Evolutionary conservation across 2,113 vertebrate species (phyloP).

Genomic region (Corynorhinus townsendii): DNA sequence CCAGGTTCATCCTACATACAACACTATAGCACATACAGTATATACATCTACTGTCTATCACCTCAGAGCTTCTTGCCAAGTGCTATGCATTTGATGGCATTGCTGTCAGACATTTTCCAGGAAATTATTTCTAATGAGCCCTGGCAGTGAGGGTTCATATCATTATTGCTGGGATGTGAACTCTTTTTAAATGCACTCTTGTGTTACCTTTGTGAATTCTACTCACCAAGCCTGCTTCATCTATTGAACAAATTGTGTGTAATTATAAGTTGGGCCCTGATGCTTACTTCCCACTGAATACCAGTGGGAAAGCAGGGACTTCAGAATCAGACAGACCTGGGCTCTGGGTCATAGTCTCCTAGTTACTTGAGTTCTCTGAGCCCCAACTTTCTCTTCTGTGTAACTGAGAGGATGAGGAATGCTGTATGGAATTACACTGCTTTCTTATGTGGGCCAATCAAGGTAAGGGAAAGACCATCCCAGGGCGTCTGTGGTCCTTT

Average conservation of each 20-base stretch:
- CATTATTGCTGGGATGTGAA: not conserved
- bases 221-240: not conserved
- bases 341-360: not conserved
- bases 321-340: not conserved
- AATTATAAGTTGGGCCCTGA: not conserved
- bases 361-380: not conserved
- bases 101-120: not conserved
- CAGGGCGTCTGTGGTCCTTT: not conserved
- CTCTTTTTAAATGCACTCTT: not conserved
- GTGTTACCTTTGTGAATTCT: not conserved
- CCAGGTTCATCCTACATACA: not conserved
- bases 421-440: not conserved
- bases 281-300: not conserved
- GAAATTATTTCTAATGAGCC: not conserved
- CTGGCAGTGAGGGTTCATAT: not conserved
- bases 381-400: not conserved
- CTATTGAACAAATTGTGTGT: not conserved
- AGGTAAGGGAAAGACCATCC: not conserved
- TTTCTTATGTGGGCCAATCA: not conserved
- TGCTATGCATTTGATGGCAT: not conserved
- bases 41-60: not conserved
- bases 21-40: accelerated
- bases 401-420: not conserved
- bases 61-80: not conserved
- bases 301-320: not conserved